Evolutionary conservation across 2,113 vertebrate genomes (phyloP), one percentile per base, ranked within the genome.

Genomic region (Notarius lentiginosus): DNA sequence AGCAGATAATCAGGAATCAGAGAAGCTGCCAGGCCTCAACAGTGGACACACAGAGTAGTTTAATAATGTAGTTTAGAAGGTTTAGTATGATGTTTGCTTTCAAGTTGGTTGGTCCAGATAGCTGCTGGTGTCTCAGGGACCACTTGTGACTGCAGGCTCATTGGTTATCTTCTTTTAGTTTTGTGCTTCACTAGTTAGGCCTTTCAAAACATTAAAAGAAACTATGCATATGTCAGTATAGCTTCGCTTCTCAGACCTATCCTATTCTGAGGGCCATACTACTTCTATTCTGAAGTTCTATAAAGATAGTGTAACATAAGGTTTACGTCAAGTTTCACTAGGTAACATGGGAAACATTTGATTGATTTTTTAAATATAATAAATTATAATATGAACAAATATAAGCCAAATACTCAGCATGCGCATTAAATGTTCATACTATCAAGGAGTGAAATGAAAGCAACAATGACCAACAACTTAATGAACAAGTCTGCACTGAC

Each of bases 21-120:
- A 81, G 89, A 83, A 89, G 34, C 30, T 73, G 83, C 49, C 47
- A 82, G 70, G 34, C 75, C 51, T 84, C 84, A 90, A 90, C 84
- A 87, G 88, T 90, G 88, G 81, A 70, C 84, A 83, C 47, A 87
- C 49, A 87, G n/a, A 70, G 55, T 75, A 60, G 79, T 87, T 47
- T 76, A 83, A 86, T 79, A 91, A 88, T n/a, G 79, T 5, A 9
- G 24, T 86, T 56, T 61, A 51, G n/a, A 84, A 75, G 75, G 56
- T 61, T 58, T 75, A 56, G 30, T 70, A 65, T 22, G n/a, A 87
- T 30, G 60, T 47, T 55, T 68, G 51, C 63, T 82, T 68, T 53
- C 49, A 18, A 81, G 20, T 75, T 75, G 22, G 18, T 47, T 47
- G 20, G 8, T 49, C 11, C 20, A 51, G 20, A 75, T 24, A 12